phyloP scores from a whole-genome alignment of 1,140 invertebrate genomes.

The Drosophila nigromelanica region DNA sequence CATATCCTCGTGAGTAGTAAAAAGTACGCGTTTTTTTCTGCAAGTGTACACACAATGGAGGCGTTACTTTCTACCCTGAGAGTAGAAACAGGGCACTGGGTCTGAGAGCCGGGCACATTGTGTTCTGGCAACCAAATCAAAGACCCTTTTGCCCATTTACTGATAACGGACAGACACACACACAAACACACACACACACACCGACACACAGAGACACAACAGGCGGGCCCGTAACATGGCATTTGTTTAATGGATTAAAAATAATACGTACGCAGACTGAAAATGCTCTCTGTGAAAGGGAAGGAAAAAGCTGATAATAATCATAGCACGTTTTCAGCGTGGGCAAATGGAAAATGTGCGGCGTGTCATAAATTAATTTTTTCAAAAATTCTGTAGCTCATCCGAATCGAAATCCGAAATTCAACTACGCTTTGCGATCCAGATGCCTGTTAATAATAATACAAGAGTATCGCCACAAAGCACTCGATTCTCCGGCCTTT shows the following conservation, averaged over 20 bases:
- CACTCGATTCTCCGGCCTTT: constrained; percentile 10
- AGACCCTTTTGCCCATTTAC: constrained; percentile 68
- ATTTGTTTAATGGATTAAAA: constrained; percentile 82
- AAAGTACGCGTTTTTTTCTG: not conserved
- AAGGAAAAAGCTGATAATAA: constrained; percentile 60
- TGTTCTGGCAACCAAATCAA: constrained; percentile 59
- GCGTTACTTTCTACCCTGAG: constrained; percentile 65
- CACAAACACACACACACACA: constrained; percentile 21
- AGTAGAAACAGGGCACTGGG: constrained; percentile 9
- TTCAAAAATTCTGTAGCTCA: constrained; percentile 58
- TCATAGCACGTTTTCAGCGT: constrained; percentile 65
- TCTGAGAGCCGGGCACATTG: constrained; percentile 42
- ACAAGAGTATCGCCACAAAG: constrained; percentile 48
- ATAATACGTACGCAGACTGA: constrained; percentile 59
- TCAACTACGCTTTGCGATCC: constrained; percentile 37
- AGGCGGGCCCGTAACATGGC: constrained; percentile 61
- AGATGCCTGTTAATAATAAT: constrained; percentile 62
- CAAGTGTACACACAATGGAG: constrained; percentile 39
- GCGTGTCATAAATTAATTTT: constrained; percentile 79
- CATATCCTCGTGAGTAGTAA: too few relatives aligned
- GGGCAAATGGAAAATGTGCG: constrained; percentile 70
- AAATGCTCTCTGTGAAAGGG: constrained; percentile 4
- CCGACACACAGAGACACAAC: not conserved
- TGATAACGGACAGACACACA: constrained; percentile 63
- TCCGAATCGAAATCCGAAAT: constrained; percentile 31